Base-by-base conservation (phyloP, 1,140 invertebrate genomes). In the Hylaeus volcanicus region DNA sequence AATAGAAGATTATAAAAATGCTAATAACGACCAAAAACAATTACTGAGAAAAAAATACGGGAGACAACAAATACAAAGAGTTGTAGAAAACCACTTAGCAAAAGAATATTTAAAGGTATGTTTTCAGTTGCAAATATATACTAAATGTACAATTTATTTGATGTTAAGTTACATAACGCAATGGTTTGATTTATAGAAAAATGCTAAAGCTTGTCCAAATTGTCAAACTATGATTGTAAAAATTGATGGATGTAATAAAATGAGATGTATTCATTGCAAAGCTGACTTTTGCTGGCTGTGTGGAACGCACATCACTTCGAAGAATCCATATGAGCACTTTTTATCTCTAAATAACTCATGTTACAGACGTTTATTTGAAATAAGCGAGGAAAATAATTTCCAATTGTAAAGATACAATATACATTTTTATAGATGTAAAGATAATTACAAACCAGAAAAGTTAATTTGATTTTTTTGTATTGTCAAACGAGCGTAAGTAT, bases 21-120 rank as follows among this genome's bases (percentile, higher is more conserved):
- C 69, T 53, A 63, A 74, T 48, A 9, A 8, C 5, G 2, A 15
- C 26, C 0, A 77, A 51, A 83, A 77, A 26, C 60, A 81, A 12
- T 45, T 69, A 5, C 69, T 89, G 64, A 55, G 77, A 64, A 85
- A 79, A 12, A 88, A 73, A n/a, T 86, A 89, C 65, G 88, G 88
- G 1, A 77, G 53, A 63, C 69, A 77, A n/a, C 86, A 88, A 72
- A 84, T 89, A 48, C 68, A 80, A 74, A 43, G 26, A 64, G 37
- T 90, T 11, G 82, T 79, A 8, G 82, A 89, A 68, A 83, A 84
- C 41, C 15, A 81, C 66, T 80, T 90, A 45, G 69, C 83, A n/a
- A 60, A 48, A 8, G 51, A 81, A 39, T 74, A 79, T 69, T 4
- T 80, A 48, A 48, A 51, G 15, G 60, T 78, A 76, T n/a, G 3